Percentiles rank a stretch among this genome's conserved stretches.
phyloP scores from a whole-genome alignment of 2,888 invertebrate species.

The Microplitis deprimator region DNA sequence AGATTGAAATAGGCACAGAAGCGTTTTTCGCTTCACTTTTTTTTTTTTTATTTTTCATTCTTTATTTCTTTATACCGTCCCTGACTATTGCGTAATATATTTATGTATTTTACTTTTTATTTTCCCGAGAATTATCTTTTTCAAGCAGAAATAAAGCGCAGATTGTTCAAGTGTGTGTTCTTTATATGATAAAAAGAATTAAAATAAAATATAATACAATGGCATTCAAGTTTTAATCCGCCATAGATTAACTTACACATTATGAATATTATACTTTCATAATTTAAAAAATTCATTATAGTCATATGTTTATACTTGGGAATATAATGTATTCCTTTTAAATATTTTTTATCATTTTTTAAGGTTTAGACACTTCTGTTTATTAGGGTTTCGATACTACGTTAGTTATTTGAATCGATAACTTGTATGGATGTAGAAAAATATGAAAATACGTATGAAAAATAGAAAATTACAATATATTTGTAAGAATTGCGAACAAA shows the following conservation, averaged over 20 bases:
- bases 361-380: too few relatives aligned
- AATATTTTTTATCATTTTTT: too few relatives aligned
- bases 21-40: conserved; percentile 20
- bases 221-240: not conserved
- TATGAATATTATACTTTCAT: not conserved
- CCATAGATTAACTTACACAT: not conserved
- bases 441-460: not conserved
- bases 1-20: conserved; percentile 37
- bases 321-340: too few relatives aligned
- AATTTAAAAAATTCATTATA: not conserved
- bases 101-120: not conserved
- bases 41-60: not conserved
- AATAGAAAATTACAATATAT: not conserved
- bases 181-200: conserved; percentile 2
- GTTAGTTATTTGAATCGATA: too few relatives aligned
- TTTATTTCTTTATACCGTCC: not conserved
- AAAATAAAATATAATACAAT: not conserved
- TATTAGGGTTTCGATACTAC: too few relatives aligned
- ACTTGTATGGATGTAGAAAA: not conserved
- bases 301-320: too few relatives aligned
- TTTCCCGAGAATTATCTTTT: not conserved
- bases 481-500: too few relatives aligned
- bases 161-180: not conserved
- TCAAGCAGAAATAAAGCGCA: not conserved
- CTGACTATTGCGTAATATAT: not conserved